Conservation (phyloP, 1,140 invertebrate genomes). For the Neodiprion fabricii region DNA sequence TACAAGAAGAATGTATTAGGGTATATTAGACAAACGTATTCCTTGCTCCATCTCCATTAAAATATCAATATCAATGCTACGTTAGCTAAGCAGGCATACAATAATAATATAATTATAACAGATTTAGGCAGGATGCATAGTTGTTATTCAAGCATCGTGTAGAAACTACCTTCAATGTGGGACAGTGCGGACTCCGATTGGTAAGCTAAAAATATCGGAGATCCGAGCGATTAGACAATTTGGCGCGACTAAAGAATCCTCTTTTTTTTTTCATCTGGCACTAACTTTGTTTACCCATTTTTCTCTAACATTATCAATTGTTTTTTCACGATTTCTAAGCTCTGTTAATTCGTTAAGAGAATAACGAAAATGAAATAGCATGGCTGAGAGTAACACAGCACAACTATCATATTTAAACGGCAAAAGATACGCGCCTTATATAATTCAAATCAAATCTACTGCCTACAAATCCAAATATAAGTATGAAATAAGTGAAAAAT, state of each 20-base stretch:
- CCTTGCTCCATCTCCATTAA: neutral
- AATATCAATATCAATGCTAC: neutral
- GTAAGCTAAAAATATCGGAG: constrained; percentile 59
- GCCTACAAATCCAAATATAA: too few relatives aligned
- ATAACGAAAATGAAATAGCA: neutral
- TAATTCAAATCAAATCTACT: too few relatives aligned
- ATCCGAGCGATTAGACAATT: constrained; percentile 49
- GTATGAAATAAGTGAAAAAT: too few relatives aligned
- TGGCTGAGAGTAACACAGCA: neutral
- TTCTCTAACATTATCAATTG: too few relatives aligned
- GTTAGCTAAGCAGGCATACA: constrained; percentile 48
- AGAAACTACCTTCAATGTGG: constrained; percentile 54
- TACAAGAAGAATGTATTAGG: neutral
- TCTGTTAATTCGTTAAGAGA: neutral
- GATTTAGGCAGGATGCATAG: constrained; percentile 49
- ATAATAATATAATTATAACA: constrained; percentile 35
- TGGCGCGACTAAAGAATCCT: neutral
- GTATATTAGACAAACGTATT: neutral
- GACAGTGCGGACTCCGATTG: constrained; percentile 59
- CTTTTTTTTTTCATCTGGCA: neutral
- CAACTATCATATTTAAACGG: neutral
- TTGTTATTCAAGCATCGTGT: constrained; percentile 42
- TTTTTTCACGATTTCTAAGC: neutral
- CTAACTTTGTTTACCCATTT: too few relatives aligned
- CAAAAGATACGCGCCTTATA: neutral